Evolutionary conservation across 2,797 vertebrate genomes (phyloP), one percentile per base, ranked within the genome.

Genomic region (Lepilemur ruficaudatus): DNA sequence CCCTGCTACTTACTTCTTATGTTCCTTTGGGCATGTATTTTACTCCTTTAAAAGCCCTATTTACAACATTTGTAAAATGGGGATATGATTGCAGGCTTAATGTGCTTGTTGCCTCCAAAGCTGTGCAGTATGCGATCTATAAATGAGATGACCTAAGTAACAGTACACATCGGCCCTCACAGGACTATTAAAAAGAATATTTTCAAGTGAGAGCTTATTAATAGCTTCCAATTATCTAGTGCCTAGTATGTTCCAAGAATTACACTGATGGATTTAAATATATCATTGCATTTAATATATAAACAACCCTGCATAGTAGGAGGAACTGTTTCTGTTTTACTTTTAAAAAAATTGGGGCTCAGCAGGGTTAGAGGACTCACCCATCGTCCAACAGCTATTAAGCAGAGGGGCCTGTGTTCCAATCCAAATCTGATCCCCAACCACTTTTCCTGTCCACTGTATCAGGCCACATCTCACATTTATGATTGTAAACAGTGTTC

Each of bases 191-290:
- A 46, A 88, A 91, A 46, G 22, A 91, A 23, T 73, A 38, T 81
- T 92, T 85, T 93, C 35, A 90, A 92, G 57, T 78, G 15, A 67
- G 32, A 67, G 38, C 57, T 82, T 87, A 83, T 52, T 92, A 81
- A 76, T 76, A 92, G 52, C 35, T 43, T 93, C 61, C 30, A 80
- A 32, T 84, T 88, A 76, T 22, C 78, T 28, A 46, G 14, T 63
- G 5, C 18, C 35, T 59, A 10, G 35, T 84, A 43, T 78, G 18
- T 38, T 81, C 46, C 57, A 96, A 97, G 9, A 95, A 80, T 92
- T 92, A 59, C 48, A 20, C 43, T 79, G 67, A 61, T 72, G 30
- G 52, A 14, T 88, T 81, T 88, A n/a, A 4, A 52, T 80, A 30
- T 72, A 52, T 81, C 76, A 35, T 67, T 35, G 65, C 52, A 82